Conservation (phyloP, 2,797 vertebrate species). For the Acropternis orthonyx region DNA sequence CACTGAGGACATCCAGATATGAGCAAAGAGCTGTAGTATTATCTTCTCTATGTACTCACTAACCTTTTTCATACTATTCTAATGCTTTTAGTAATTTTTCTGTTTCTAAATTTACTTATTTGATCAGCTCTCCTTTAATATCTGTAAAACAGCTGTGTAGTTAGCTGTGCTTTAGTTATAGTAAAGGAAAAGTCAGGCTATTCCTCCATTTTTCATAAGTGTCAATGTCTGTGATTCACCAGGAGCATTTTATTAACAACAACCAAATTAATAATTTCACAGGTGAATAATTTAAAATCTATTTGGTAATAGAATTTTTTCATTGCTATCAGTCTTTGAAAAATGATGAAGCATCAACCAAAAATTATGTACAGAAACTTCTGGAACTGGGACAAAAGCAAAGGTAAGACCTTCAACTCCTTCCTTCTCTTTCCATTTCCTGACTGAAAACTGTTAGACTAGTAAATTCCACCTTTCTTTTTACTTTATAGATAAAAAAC, state of each 20-base stretch:
- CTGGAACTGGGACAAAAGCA: slow-evolving; percentile 94
- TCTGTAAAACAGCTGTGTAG: background rate
- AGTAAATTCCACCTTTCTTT: background rate
- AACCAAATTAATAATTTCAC: background rate
- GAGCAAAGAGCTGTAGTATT: background rate
- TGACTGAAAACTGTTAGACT: background rate
- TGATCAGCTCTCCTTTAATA: background rate
- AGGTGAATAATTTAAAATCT: background rate
- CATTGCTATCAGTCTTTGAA: slow-evolving; percentile 86
- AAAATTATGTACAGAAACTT: slow-evolving; percentile 91
- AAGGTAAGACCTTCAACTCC: slow-evolving; percentile 79
- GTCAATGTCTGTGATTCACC: background rate
- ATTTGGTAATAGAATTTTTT: background rate
- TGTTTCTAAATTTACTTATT: background rate
- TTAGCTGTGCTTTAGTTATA: background rate
- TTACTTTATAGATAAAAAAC: background rate
- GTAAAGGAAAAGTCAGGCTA: background rate
- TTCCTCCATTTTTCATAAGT: background rate
- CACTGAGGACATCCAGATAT: background rate
- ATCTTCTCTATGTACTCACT: background rate
- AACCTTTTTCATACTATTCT: background rate
- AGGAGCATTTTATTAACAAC: background rate
- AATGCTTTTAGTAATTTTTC: background rate
- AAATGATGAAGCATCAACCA: slow-evolving; percentile 88
- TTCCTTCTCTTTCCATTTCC: background rate